Evolutionary conservation across 2,797 vertebrate genomes (phyloP).

Genomic region (Cephalopachus bancanus): DNA sequence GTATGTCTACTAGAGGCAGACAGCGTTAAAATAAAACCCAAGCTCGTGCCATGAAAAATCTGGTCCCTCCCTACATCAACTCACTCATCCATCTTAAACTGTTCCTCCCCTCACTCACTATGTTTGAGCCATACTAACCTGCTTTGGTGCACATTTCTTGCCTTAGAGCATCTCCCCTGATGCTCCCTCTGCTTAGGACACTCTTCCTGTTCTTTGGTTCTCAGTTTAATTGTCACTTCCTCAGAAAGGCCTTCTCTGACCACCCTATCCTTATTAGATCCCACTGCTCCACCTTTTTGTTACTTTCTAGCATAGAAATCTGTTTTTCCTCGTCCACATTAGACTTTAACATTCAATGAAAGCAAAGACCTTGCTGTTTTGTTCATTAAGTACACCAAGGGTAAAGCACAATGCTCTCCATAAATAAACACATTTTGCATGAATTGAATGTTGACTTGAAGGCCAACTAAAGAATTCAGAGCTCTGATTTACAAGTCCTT

Average conservation of each 20-base stretch:
- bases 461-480: slow-evolving; percentile 55
- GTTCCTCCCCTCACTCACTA: neutral
- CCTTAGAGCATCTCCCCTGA: neutral
- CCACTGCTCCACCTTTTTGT: neutral
- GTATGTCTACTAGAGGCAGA: slow-evolving; percentile 35
- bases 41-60: slow-evolving; percentile 10
- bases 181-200: neutral
- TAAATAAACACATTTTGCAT: neutral
- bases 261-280: neutral
- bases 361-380: slow-evolving; percentile 31
- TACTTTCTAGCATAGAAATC: slow-evolving; percentile 8
- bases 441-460: slow-evolving; percentile 24
- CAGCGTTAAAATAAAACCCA: slow-evolving; percentile 57
- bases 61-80: neutral
- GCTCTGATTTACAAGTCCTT: neutral
- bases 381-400: slow-evolving; percentile 9
- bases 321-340: neutral
- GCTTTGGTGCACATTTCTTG: neutral
- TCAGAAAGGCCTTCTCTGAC: neutral
- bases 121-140: neutral
- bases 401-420: neutral
- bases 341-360: slow-evolving; percentile 19
- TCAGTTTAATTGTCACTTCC: slow-evolving; percentile 12
- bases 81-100: neutral
- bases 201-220: neutral